Evolutionary conservation across 2,113 vertebrate species (phyloP).

Genomic region (Bostrychus sinensis): DNA sequence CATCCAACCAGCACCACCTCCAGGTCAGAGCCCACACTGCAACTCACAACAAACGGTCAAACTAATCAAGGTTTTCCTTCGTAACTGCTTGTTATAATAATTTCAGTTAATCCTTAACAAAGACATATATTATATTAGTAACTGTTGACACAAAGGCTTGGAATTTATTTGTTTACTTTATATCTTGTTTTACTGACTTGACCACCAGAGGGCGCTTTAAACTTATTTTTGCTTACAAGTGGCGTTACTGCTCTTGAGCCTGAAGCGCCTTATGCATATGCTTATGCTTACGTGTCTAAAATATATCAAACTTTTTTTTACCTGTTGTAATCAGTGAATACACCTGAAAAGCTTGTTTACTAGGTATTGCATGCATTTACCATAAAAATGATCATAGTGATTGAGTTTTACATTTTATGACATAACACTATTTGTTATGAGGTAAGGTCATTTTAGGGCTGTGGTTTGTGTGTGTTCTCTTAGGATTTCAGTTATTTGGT

Average conservation of each 20-base stretch:
- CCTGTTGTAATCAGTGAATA: not conserved
- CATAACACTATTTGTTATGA: not conserved
- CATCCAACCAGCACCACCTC: conserved; percentile 85
- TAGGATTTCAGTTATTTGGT: conserved; percentile 21
- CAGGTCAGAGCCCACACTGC: conserved; percentile 78
- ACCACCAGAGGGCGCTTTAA: conserved; percentile 66
- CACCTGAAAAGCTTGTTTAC: not conserved
- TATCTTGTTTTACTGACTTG: not conserved
- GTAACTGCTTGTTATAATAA: not conserved
- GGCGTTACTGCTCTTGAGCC: not conserved
- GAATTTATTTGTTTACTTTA: too few species aligned
- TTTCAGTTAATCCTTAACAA: not conserved
- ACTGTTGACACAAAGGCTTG: not conserved
- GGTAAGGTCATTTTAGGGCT: not conserved
- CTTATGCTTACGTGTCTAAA: too few species aligned
- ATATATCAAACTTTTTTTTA: too few species aligned
- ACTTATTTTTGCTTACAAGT: conserved; percentile 20
- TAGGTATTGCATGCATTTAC: not conserved
- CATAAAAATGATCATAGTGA: not conserved
- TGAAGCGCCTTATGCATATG: not conserved
- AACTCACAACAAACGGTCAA: conserved; percentile 3
- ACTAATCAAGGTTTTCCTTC: not conserved
- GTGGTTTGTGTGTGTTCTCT: conserved; percentile 1
- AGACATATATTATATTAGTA: not conserved
- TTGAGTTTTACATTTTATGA: conserved; percentile 18